Evolutionary conservation across 2,113 vertebrate genomes (phyloP).

Genomic region (Chitala chitala): DNA sequence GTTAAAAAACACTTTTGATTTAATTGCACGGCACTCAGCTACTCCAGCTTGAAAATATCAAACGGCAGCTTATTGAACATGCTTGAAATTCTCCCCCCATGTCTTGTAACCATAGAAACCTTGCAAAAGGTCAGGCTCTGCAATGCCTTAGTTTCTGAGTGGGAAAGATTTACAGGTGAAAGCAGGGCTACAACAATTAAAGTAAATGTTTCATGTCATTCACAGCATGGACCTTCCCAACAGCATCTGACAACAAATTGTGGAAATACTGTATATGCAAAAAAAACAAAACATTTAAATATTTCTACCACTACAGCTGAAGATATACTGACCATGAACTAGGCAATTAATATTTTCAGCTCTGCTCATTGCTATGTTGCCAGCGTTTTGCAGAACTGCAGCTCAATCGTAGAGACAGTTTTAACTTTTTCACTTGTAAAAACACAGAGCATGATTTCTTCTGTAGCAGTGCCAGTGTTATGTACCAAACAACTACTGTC

Average conservation of each 20-base stretch:
- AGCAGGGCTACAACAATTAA: slow-evolving; percentile 32
- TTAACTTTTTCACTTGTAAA: too few relatives aligned
- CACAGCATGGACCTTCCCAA: background rate
- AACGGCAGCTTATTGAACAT: slow-evolving; percentile 44
- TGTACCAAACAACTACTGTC: too few relatives aligned
- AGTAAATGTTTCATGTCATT: too few relatives aligned
- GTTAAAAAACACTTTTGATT: slow-evolving; percentile 37
- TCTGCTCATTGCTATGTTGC: too few relatives aligned
- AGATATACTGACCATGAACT: too few relatives aligned
- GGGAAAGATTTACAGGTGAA: slow-evolving; percentile 36
- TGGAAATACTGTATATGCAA: background rate
- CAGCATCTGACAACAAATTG: background rate
- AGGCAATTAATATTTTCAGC: too few relatives aligned
- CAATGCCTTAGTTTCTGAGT: slow-evolving; percentile 40
- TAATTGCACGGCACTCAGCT: slow-evolving; percentile 46
- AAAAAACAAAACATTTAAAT: background rate
- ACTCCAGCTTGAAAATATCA: slow-evolving; percentile 49
- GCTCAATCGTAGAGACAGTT: too few relatives aligned
- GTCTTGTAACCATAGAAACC: slow-evolving; percentile 60
- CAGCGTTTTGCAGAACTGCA: too few relatives aligned
- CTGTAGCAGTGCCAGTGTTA: too few relatives aligned
- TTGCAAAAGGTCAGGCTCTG: slow-evolving; percentile 43
- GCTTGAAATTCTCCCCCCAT: slow-evolving; percentile 40
- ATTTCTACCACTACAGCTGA: too few relatives aligned
- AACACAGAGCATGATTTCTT: too few relatives aligned